Base-by-base conservation (phyloP, 2,888 invertebrate species). In the Acanthacorydalis orientalis region DNA sequence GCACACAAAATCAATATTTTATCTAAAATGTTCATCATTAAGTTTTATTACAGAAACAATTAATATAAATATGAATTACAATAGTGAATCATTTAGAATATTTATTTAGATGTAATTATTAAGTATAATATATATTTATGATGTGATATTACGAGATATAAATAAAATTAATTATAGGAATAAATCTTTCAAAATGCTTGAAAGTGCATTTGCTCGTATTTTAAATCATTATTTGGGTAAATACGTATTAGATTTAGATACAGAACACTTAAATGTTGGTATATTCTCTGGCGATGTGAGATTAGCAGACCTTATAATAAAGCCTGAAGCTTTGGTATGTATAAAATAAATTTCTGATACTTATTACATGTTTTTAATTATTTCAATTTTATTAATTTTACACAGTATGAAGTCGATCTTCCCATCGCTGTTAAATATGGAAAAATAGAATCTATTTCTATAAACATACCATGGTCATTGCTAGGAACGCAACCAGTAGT, bases 371-470 rank as follows among this genome's bases (percentile, higher is more conserved):
- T 4, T 40, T 40, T 4, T 23, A 42, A 47, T 43, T 11, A 41
- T 35, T 23, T 23, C 23, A 23, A 37, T 37, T 10, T 3, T 38
- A 23, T 31, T 43, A 31, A 12, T 42, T 42, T 34, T 54, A 75
- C 74, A 35, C 70, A 88, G 88, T 83, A 82, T 57, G 84, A 85
- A 63, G 68, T 88, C 35, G 80, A 84, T 57, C 67, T 87, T 43
- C 87, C 88, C 1, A 80, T 88, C 52, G 83, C 84, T 65, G 84
- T 88, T 11, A 83, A 83, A 65, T 80, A 80, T 48, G 88, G 87
- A 14, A 77, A 82, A 8, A 78, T 88, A 50, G 87, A 86, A 54
- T 78, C 79, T 64, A 72, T 83, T 54, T 74, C 72, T 57, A 66
- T 83, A 8, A 78, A 79, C 61, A 85, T 88, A 59, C 86, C 87